These are phyloP conservation scores for Callorhinus ursinus DNA, from an alignment of 2,113 vertebrate genomes.

Conservation along the genomic window DNA sequence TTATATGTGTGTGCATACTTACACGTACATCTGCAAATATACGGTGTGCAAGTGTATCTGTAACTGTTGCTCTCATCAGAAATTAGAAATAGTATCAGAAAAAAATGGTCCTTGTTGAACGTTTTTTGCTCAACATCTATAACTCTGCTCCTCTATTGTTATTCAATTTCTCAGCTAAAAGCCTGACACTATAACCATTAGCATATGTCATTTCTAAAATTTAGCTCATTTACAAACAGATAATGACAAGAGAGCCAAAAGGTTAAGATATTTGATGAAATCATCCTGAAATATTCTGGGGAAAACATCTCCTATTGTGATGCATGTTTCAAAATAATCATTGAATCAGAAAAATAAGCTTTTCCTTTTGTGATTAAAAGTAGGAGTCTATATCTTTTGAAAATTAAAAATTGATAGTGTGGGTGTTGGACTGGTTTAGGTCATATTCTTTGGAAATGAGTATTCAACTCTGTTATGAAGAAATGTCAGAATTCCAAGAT, in stretches of 20 bases:
- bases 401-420: not conserved
- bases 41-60: not conserved
- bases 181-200: not conserved
- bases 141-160: not conserved
- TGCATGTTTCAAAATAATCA: not conserved
- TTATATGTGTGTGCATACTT: not conserved
- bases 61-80: not conserved
- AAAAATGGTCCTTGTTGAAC: not conserved
- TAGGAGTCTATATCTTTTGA: not conserved
- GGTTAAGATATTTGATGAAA: not conserved
- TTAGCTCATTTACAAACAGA: constrained; percentile 8
- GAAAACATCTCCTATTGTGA: not conserved
- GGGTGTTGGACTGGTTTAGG: not conserved
- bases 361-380: not conserved
- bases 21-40: not conserved
- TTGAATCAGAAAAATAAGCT: not conserved
- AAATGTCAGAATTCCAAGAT: not conserved
- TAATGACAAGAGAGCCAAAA: not conserved
- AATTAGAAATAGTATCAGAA: not conserved
- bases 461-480: not conserved
- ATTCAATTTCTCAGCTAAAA: not conserved
- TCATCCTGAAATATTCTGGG: not conserved
- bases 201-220: not conserved
- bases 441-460: not conserved
- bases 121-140: not conserved